Evolutionary conservation across 2,113 vertebrate species (phyloP).

Genomic region (Anarrhichthys ocellatus): DNA sequence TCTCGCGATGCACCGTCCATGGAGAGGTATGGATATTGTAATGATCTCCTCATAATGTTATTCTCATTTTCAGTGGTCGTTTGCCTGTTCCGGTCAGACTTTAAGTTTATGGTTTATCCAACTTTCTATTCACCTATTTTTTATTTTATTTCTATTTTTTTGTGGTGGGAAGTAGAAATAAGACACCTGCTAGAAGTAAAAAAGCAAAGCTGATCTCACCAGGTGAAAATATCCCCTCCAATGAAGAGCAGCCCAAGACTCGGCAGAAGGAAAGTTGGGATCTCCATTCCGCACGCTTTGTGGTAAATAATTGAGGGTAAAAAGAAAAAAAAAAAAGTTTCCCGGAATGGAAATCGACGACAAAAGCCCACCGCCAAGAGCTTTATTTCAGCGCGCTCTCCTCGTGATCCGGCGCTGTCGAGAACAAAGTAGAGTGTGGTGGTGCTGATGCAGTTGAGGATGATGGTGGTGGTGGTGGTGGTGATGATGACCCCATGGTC

Average conservation of each 20-base stretch:
- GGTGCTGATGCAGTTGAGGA: slow-evolving; percentile 24
- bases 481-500: slow-evolving; percentile 69
- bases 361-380: slow-evolving; percentile 24
- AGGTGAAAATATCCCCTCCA: slow-evolving; percentile 74
- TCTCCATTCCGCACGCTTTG: slow-evolving; percentile 71
- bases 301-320: not conserved
- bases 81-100: not conserved
- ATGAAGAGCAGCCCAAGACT: slow-evolving; percentile 70
- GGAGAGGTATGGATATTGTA: not conserved
- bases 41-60: not conserved
- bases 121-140: not conserved
- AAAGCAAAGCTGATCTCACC: slow-evolving; percentile 70
- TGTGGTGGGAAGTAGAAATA: not conserved
- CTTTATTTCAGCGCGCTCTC: slow-evolving; percentile 57
- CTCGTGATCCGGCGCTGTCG: slow-evolving; percentile 58
- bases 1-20: not conserved
- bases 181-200: slow-evolving; percentile 33
- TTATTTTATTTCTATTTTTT: not conserved
- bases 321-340: slow-evolving; percentile 30
- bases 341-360: slow-evolving; percentile 20
- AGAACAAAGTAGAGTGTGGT: slow-evolving; percentile 62
- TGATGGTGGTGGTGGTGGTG: slow-evolving; percentile 3
- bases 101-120: not conserved
- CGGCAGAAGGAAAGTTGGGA: slow-evolving; percentile 71
- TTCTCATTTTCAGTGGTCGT: not conserved